Percentiles rank a stretch among this genome's conserved stretches.
phyloP scores from a whole-genome alignment of 2,888 invertebrate species.

The Cinara cedri region DNA sequence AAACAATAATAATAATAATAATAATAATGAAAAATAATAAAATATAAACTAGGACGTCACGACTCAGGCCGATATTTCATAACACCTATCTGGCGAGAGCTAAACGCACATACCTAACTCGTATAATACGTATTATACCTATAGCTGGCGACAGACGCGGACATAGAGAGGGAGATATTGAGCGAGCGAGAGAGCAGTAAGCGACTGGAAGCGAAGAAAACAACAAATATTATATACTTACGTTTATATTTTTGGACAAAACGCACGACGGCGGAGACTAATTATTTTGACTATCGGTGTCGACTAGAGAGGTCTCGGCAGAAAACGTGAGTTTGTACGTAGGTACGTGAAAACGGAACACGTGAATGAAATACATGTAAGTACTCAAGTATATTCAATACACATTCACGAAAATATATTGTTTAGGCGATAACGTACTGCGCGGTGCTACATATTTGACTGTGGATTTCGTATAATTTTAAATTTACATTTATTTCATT shows the following conservation, averaged over 20 bases:
- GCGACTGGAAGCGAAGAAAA: not conserved
- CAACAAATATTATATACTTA: not conserved
- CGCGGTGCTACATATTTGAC: too few species aligned
- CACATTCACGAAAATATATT: too few species aligned
- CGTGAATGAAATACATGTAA: too few species aligned
- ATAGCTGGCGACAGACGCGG: not conserved
- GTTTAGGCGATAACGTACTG: too few species aligned
- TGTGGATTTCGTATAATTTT: too few species aligned
- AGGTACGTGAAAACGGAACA: too few species aligned
- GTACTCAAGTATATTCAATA: too few species aligned
- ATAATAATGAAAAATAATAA: conserved; percentile 7
- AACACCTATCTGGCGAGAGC: conserved; percentile 12
- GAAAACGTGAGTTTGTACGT: too few species aligned
- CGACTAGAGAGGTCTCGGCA: too few species aligned
- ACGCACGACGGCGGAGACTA: conserved; percentile 36
- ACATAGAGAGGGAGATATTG: not conserved
- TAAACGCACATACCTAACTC: not conserved
- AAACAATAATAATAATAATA: conserved; percentile 14
- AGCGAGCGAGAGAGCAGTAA: too few species aligned
- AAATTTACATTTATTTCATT: too few species aligned
- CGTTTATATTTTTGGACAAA: conserved; percentile 21
- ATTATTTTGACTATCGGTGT: not conserved
- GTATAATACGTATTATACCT: too few species aligned
- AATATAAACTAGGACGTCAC: conserved; percentile 52
- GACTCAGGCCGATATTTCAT: conserved; percentile 42